Base-by-base conservation (phyloP, 2,797 vertebrate species). In the Rhinella marina region DNA sequence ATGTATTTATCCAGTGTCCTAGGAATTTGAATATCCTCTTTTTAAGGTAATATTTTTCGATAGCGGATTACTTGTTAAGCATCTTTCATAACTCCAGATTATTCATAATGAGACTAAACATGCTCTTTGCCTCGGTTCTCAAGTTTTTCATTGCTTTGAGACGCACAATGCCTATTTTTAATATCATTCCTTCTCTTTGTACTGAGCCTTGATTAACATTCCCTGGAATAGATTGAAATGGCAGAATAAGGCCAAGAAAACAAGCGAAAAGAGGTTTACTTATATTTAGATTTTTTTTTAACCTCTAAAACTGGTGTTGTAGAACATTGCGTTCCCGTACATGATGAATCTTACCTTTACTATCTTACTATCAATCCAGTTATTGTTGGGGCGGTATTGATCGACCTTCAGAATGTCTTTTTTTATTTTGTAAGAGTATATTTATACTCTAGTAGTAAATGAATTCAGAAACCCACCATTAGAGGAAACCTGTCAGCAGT, bases 161-260 rank as follows among this genome's bases (percentile, higher is more conserved):
- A 23, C 68, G 29, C 56, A 73, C n/a, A 75, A 78, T 77, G 57
- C 57, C 57, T 85, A 85, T 85, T 85, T 85, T 85, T 84, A 75
- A 84, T 84, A 84, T 84, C 13, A 54, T 66, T 84, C 68, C 32
- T 50, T 77, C 57, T 52, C 73, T 64, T 78, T 85, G 84, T 85
- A 62, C 84, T 85, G 41, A 52, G 73, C 57, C 72, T 62, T 85
- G 57, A 85, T 85, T 76, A 85, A 85, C 84, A 77, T 85, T 85
- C 57, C 73, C 41, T 64, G 32, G 84, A 85, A 85, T 85, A 85
- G 84, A 85, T 78, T 78, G 84, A 85, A 72, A 72, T 83, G 81
- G 81, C 81, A 83, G 81, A 83, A 85, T 85, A 85, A 75, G 84
- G 84, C 72, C 70, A 85, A 27, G 72, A 78, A 77, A 57, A 78